Base-by-base conservation (phyloP, 2,888 invertebrate species). In the Biston stratarius region DNA sequence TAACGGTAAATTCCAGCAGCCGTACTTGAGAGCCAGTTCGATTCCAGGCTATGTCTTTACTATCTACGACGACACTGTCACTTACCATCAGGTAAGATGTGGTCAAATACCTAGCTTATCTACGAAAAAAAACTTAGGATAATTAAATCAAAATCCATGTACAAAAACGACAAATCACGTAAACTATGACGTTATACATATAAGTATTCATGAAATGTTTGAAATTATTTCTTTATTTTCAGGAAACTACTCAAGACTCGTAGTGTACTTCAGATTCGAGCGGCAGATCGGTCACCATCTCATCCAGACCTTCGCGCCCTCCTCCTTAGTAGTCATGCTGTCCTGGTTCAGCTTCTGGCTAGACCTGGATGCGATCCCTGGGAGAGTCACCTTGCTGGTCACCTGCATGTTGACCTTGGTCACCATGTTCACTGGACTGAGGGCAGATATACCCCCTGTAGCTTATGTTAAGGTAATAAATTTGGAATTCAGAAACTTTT, bases 321-420 rank as follows among this genome's bases (percentile, higher is more conserved):
- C 97, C 1, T 96, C 96, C 0, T 87, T 97, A 40, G 97, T 97
- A 8, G 97, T 97, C 10, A 96, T 97, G 95, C 85, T 97, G 8
- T 97, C 97, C 5, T 97, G 97, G 97, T 97, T 97, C 84, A 97
- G 97, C 80, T 97, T 97, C 85, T 97, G 97, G 97, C 86, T 97
- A 38, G 97, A 97, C 56, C 87, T 97, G 76, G 97, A 97, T 80
- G 97, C 97, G 0, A 96, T 97, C 59, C 97, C 97, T 2, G 97
- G 97, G 0, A 93, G 97, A 53, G 97, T 97, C 9, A 97, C 97
- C 0, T 87, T 97, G 38, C 90, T 97, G 61, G 97, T 97, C 15
- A 97, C 97, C 10, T 97, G 97, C 84, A 96, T 97, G 96, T 92
- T 97, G 77, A 97, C 97, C 0, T 89, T 97, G 49, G 97, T 97